Conservation (phyloP, 2,888 invertebrate species). For the Eupithecia pulchellata region DNA sequence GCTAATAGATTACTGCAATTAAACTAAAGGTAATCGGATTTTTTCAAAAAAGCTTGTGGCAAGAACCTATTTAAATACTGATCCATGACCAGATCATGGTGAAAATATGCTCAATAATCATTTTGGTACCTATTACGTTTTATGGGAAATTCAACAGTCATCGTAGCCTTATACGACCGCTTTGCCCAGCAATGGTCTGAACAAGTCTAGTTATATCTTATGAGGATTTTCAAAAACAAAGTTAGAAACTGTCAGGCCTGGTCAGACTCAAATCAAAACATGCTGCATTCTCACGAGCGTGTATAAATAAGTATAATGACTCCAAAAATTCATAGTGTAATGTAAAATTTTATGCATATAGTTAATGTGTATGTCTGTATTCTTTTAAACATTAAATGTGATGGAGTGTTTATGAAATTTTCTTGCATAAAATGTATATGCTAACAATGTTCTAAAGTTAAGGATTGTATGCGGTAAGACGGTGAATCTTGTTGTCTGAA, state of each 20-base stretch:
- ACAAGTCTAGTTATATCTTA: not conserved
- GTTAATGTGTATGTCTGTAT: conserved; percentile 71
- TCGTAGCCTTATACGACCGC: too few relatives aligned
- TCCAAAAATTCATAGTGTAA: conserved; percentile 78
- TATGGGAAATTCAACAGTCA: too few relatives aligned
- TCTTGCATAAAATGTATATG: conserved; percentile 64
- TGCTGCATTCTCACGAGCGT: conserved; percentile 71
- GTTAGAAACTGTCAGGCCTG: not conserved
- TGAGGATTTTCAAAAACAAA: not conserved
- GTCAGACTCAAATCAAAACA: conserved; percentile 34
- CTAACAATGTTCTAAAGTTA: conserved; percentile 54
- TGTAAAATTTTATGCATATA: conserved; percentile 66
- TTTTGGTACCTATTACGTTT: too few relatives aligned
- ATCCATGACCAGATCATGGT: too few relatives aligned
- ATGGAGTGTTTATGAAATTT: conserved; percentile 57
- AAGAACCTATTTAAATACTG: too few relatives aligned
- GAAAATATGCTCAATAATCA: too few relatives aligned
- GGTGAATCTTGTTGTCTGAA: not conserved
- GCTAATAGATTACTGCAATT: too few relatives aligned
- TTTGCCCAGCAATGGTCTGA: too few relatives aligned
- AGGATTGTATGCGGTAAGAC: not conserved
- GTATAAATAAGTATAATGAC: conserved; percentile 72
- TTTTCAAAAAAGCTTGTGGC: too few relatives aligned
- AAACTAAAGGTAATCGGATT: too few relatives aligned
- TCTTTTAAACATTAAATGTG: conserved; percentile 69